Evolutionary conservation across 2,888 invertebrate genomes (phyloP), one percentile per base, ranked within the genome.

Genomic region (Pseudeuparius sepicola): DNA sequence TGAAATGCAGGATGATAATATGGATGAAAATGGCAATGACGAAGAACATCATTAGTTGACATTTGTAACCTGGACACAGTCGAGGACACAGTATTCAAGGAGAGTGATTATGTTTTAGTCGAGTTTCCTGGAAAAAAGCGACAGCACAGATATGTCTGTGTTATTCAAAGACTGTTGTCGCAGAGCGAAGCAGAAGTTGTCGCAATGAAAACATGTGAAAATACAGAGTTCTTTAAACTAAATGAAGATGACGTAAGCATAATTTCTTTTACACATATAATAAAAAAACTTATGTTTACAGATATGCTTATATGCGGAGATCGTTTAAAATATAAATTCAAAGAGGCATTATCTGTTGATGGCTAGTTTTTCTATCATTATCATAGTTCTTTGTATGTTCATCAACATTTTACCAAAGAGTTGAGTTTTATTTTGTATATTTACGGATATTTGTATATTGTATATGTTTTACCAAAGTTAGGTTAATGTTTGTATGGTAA

Each of bases 31-130:
- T 26, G 34, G 18, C 27, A 14, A 27, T 34, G 35, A 30, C 24
- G 24, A 36, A 30, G 23, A 36, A 31, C 13, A 27, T 23, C 24
- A 31, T 25, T 18, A 31, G 31, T 25, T 36, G 36, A 36, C 17
- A 31, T 36, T 36, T 20, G 18, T 25, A 31, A 10, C 25, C 31
- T 26, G 18, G n/a, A n/a, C n/a, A n/a, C n/a, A n/a, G n/a, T n/a
- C n/a, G n/a, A n/a, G n/a, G 24, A 31, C 31, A 31, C 14, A 14
- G 18, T 25, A 31, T 31, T 25, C 14, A 37, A 37, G 24, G 37
- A 37, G 28, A 28, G 23, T 32, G 37, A 37, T 28, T 37, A 37
- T 37, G 32, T 37, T 23, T 36, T 30, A 24, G 36, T 31, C 12
- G 31, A 31, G 31, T 31, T 31, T 25, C 25, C 31, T 25, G 31